phyloP scores from a whole-genome alignment of 2,888 invertebrate genomes.

The Cerastis leucographa region DNA sequence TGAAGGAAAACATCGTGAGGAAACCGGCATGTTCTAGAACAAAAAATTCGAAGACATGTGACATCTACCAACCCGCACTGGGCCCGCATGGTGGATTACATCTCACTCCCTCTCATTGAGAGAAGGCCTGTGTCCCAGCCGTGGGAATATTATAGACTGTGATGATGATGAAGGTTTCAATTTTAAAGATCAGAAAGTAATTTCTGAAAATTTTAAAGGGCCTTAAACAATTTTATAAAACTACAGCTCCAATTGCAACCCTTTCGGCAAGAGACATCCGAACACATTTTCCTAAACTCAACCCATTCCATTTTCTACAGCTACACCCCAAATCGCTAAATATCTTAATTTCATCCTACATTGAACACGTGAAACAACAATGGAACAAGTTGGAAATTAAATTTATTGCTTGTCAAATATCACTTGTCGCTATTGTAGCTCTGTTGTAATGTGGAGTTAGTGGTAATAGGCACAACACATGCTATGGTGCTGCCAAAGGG shows the following conservation, averaged over 20 bases:
- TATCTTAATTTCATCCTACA: constrained; percentile 83
- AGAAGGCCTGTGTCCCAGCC: too few relatives aligned
- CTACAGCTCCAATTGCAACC: background rate
- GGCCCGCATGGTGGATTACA: too few relatives aligned
- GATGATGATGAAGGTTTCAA: background rate
- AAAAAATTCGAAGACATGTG: too few relatives aligned
- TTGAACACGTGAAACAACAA: constrained; percentile 84
- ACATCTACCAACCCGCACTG: too few relatives aligned
- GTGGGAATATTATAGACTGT: too few relatives aligned
- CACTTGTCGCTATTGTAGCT: constrained; percentile 82
- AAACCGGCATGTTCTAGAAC: too few relatives aligned
- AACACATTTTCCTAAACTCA: constrained; percentile 34
- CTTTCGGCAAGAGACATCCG: background rate
- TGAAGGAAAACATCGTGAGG: too few relatives aligned
- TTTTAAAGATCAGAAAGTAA: background rate
- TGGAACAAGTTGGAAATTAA: constrained; percentile 79
- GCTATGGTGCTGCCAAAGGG: constrained; percentile 81
- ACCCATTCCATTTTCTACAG: constrained; percentile 59
- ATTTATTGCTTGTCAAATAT: constrained; percentile 89
- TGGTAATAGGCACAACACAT: constrained; percentile 88
- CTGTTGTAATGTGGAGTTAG: constrained; percentile 77
- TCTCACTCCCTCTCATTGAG: too few relatives aligned
- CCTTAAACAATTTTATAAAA: background rate
- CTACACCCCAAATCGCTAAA: constrained; percentile 74
- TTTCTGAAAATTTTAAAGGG: background rate